phyloP scores from a whole-genome alignment of 2,888 invertebrate species.

The Agrochola litura region DNA sequence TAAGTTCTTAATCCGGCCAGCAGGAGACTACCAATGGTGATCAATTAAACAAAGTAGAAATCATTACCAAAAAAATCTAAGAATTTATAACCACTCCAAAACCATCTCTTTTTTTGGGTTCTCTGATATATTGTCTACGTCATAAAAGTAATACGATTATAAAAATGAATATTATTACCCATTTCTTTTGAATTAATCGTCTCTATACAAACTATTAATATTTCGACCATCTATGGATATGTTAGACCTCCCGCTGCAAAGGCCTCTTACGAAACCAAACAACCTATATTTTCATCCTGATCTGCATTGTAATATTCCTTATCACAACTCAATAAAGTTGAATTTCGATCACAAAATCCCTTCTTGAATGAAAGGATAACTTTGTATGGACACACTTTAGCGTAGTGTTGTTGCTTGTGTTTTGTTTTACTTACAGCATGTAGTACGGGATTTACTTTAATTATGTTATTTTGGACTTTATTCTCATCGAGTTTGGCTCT shows the following conservation, averaged over 20 bases:
- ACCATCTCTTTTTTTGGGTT: conserved; percentile 50
- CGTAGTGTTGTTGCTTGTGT: conserved; percentile 79
- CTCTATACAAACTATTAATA: conserved; percentile 80
- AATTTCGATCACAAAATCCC: conserved; percentile 63
- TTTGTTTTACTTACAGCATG: conserved; percentile 81
- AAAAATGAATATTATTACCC: conserved; percentile 76
- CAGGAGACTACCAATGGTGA: conserved; percentile 47
- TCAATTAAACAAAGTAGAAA: conserved; percentile 58
- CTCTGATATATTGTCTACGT: conserved; percentile 68
- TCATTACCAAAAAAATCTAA: conserved; percentile 26
- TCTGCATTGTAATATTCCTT: conserved; percentile 57
- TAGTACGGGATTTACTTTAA: conserved; percentile 66
- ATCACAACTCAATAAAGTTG: conserved; percentile 69
- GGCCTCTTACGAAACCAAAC: conserved; percentile 71
- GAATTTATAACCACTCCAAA: conserved; percentile 43
- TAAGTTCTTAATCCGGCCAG: conserved; percentile 41
- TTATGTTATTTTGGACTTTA: conserved; percentile 69
- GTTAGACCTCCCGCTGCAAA: conserved; percentile 82
- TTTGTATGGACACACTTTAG: conserved; percentile 70
- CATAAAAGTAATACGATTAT: conserved; percentile 73
- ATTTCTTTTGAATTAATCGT: conserved; percentile 78
- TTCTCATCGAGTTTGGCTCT: conserved; percentile 54
- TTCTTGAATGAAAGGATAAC: conserved; percentile 53
- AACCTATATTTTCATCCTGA: conserved; percentile 49
- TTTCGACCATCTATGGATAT: conserved; percentile 77